Evolutionary conservation across 2,888 invertebrate genomes (phyloP), one percentile per base, ranked within the genome.

Genomic region (Reticulitermes lucifugus): DNA sequence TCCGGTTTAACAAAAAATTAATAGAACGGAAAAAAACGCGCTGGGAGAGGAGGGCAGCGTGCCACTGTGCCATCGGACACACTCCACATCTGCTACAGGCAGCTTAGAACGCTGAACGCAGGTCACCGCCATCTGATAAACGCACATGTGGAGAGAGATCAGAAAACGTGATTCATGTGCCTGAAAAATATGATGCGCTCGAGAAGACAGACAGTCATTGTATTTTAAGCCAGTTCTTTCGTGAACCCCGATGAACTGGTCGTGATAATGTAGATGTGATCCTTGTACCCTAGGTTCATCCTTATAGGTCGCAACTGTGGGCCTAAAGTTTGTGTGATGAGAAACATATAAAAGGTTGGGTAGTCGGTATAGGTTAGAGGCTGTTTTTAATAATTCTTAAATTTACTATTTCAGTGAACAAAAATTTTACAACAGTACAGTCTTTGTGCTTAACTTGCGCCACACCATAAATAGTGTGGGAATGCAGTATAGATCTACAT

Each of bases 31-130:
- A 46, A n/a, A 29, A 51, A 12, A 59, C 55, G 41, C 51, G 51
- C 51, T 7, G 21, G 43, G 79, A 35, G 65, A 46, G 41, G 80
- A 80, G 71, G 55, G 25, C 59, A 82, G 55, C 18, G 71, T 82
- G 82, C 85, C 59, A 85, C 85, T 82, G 85, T 85, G 85, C 60
- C 85, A 75, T 85, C 25, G 71, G 85, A 60, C 60, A 82, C 85
- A 85, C 73, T 82, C 65, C 51, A 65, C 46, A 73, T 73, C 73
- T 73, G 35, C 12, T 73, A 29, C 6, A 12, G 73, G 41, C 25
- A 12, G 9, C 46, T 46, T 12, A 46, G 46, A 46, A 12, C 46
- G 46, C 46, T 46, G 46, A 46, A 46, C 46, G 9, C 25, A 65
- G 7, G 4, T 65, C 60, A 21, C 18, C 65, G 14, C 65, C 65